Evolutionary conservation across 2,888 invertebrate species (phyloP), one percentile per base, ranked within the genome.

Genomic region (Limnephilus rhombicus): DNA sequence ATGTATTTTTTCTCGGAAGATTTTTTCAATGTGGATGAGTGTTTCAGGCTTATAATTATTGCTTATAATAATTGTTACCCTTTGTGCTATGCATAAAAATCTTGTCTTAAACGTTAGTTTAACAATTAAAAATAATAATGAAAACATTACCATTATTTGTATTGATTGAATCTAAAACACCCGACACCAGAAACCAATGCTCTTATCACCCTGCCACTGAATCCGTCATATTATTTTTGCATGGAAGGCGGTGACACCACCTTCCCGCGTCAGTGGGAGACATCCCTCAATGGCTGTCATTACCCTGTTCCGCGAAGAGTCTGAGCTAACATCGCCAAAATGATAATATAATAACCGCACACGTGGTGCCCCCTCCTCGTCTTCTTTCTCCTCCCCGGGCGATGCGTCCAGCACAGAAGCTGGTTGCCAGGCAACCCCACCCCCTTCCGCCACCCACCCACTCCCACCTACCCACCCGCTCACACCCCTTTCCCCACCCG

Each of bases 291-390:
- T 4, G 24, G 68, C 68, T 68, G 68, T 68, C 68, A 68, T 9
- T 5, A 24, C 68, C n/a, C 68, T 68, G 68, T 24, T n/a, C 68
- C n/a, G 68, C 24, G 68, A 24, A 24, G 68, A 68, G 24, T 24
- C 18, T 53, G 53, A 53, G 7, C 53, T 24, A 53, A 18, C 53
- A 53, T 53, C 53, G 4, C 18, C 53, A 53, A 53, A 53, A 53
- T 53, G 15, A 53, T 53, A 53, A 53, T 53, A 53, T 18, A 53
- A 18, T 53, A 53, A 53, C 53, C 18, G 53, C 85, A 34, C 37
- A 87, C 90, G 92, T 90, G 85, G 85, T 68, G 49, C 86, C 90
- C 24, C 80, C 41, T 24, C 83, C 91, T 89, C 37, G n/a, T 18
- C 80, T 13, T 89, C 31, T 37, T 80, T 41, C 89, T n/a, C 31